Conservation (phyloP, 2,113 vertebrate species). For the Megaceryle maxima region DNA sequence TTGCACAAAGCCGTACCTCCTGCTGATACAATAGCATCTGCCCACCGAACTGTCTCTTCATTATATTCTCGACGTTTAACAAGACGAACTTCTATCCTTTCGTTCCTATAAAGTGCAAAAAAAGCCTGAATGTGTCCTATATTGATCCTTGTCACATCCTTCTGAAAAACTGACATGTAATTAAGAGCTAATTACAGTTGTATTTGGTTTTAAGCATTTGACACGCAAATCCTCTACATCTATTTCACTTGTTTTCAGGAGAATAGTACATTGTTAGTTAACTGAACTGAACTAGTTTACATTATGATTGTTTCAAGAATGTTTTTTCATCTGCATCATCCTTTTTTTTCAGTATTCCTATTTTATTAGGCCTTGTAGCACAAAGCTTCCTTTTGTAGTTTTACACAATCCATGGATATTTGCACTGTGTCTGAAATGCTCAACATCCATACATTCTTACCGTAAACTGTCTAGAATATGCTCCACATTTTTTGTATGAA, state of each 20-base stretch:
- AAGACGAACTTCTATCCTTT: constrained; percentile 88
- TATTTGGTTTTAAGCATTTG: neutral
- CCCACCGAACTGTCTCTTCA: constrained; percentile 92
- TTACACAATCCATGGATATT: neutral
- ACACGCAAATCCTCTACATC: neutral
- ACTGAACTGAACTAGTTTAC: neutral
- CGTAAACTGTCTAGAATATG: constrained; percentile 88
- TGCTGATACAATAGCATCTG: constrained; percentile 93
- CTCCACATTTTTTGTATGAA: constrained; percentile 91
- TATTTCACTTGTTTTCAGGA: neutral
- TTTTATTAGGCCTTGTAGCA: neutral
- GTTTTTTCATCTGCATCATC: neutral
- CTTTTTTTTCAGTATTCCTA: neutral
- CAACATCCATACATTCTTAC: constrained; percentile 72
- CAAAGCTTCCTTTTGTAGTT: neutral
- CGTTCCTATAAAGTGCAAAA: constrained; percentile 75
- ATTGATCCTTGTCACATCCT: neutral
- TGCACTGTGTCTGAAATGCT: neutral
- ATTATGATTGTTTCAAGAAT: neutral
- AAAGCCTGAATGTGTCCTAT: neutral
- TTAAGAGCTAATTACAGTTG: neutral
- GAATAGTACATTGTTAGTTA: fast-evolving
- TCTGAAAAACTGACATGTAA: neutral
- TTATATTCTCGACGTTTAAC: constrained; percentile 92
- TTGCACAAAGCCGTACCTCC: constrained; percentile 81